A percentile compares a stretch with the other conserved stretches of the same genome.
Conservation (phyloP, 2,888 invertebrate genomes). For the Mythimna ferrago region DNA sequence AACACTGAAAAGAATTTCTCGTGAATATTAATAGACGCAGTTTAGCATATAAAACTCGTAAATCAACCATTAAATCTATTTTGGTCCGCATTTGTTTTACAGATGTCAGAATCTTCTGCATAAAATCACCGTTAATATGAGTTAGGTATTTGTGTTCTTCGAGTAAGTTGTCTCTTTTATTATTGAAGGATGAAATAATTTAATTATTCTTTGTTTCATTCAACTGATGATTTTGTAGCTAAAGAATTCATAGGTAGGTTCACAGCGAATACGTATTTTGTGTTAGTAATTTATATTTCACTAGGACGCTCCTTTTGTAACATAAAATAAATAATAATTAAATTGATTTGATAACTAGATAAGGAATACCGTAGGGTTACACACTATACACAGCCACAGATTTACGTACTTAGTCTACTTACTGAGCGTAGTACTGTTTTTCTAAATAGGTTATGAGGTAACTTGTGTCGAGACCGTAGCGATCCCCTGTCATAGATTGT, state of each 20-base stretch:
- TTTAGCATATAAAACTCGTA: constrained; percentile 26
- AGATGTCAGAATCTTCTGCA: constrained; percentile 19
- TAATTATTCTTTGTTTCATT: not conserved
- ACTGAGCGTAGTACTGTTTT: too few relatives aligned
- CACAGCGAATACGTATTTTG: not conserved
- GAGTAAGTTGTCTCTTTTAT: constrained; percentile 3
- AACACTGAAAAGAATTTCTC: not conserved
- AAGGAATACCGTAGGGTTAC: too few relatives aligned
- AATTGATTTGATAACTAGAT: too few relatives aligned
- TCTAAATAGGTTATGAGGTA: too few relatives aligned
- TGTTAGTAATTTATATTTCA: not conserved
- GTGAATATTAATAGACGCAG: constrained; percentile 8
- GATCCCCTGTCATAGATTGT: too few relatives aligned
- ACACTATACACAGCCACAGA: too few relatives aligned
- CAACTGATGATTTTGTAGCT: not conserved
- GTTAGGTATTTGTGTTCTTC: constrained; percentile 26
- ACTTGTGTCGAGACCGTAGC: too few relatives aligned
- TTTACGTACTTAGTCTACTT: too few relatives aligned
- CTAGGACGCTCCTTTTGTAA: constrained; percentile 10
- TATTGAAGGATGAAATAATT: constrained; percentile 21
- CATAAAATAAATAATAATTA: too few relatives aligned
- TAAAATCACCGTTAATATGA: constrained; percentile 14
- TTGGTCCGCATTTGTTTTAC: constrained; percentile 28
- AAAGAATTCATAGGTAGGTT: not conserved
- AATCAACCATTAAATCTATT: constrained; percentile 47